These are phyloP conservation scores for Neopelma chrysocephalum DNA, from an alignment of 2,797 vertebrate genomes.

Conservation along the genomic window DNA sequence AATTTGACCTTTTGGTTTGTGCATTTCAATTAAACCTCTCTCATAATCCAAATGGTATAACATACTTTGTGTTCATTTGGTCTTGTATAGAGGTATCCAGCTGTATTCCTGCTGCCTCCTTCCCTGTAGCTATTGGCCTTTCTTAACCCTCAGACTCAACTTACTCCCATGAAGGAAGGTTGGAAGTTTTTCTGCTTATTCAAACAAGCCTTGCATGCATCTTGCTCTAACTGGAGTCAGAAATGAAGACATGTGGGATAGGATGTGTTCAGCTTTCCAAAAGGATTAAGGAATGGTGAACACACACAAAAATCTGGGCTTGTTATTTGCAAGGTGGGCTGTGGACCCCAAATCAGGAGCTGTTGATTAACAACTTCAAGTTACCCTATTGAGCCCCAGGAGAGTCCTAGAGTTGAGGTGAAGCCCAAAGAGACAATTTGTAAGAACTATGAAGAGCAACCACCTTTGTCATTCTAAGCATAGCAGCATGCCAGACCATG, in stretches of 20 bases:
- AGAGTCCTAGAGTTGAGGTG: neutral
- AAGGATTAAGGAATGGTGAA: neutral
- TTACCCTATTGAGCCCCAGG: neutral
- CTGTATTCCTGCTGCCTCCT: neutral
- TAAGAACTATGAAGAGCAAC: neutral
- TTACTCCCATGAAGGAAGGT: neutral
- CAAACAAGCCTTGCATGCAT: neutral
- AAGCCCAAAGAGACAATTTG: neutral
- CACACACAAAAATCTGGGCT: neutral
- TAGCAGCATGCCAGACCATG: neutral
- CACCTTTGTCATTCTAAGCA: neutral
- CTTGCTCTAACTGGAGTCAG: neutral
- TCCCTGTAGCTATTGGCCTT: neutral
- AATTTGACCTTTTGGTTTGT: constrained; percentile 79
- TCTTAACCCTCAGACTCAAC: neutral
- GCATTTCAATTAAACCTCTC: constrained; percentile 77
- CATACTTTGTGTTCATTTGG: constrained; percentile 26
- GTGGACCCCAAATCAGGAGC: neutral
- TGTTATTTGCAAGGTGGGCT: neutral
- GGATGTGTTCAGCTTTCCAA: neutral
- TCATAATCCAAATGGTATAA: constrained; percentile 53
- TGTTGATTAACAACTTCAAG: neutral
- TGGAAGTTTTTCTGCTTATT: neutral
- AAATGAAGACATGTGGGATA: neutral
- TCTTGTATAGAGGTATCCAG: neutral